These are phyloP conservation scores for Petrolisthes cinctipes DNA, from an alignment of 2,888 invertebrate genomes.

Conservation along the genomic window DNA sequence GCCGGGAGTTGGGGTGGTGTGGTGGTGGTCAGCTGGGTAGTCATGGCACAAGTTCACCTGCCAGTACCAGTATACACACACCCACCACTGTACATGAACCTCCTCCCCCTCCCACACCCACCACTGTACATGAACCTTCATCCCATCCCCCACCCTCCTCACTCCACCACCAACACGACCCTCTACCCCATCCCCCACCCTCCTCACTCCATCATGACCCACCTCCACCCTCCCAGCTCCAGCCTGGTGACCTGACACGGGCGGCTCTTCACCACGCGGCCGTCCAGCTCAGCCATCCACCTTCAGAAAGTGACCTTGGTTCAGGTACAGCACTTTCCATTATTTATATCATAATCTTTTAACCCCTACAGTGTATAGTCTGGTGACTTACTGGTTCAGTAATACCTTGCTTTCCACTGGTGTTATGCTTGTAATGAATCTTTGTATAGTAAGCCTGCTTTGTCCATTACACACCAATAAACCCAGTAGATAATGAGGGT, in stretches of 20 bases:
- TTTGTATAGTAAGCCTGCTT: no score
- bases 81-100: slow-evolving; percentile 52
- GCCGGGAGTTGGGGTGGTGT: slow-evolving; percentile 42
- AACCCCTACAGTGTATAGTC: not conserved
- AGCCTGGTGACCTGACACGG: slow-evolving; percentile 25
- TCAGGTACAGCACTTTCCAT: slow-evolving; percentile 64
- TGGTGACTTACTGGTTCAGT: no score
- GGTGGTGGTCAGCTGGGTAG: slow-evolving; percentile 41
- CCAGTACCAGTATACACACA: slow-evolving; percentile 56
- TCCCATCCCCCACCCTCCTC: not conserved
- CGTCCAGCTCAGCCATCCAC: slow-evolving; percentile 54
- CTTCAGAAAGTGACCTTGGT: slow-evolving; percentile 68
- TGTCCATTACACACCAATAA: no score
- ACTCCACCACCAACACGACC: not conserved
- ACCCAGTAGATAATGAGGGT: no score
- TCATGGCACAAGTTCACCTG: slow-evolving; percentile 54
- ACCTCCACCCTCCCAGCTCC: slow-evolving; percentile 4
- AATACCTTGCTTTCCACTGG: no score
- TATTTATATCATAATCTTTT: not conserved
- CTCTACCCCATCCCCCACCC: slow-evolving; percentile 22
- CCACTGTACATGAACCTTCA: not conserved
- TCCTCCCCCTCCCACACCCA: slow-evolving; percentile 22
- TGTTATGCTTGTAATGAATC: no score
- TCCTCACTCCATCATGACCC: not conserved
- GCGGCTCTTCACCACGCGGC: slow-evolving; percentile 52